A percentile compares a stretch with the other conserved stretches of the same genome.
These are phyloP conservation scores for Acanthoscelides obtectus DNA, from an alignment of 2,888 invertebrate species.

Conservation along the genomic window DNA sequence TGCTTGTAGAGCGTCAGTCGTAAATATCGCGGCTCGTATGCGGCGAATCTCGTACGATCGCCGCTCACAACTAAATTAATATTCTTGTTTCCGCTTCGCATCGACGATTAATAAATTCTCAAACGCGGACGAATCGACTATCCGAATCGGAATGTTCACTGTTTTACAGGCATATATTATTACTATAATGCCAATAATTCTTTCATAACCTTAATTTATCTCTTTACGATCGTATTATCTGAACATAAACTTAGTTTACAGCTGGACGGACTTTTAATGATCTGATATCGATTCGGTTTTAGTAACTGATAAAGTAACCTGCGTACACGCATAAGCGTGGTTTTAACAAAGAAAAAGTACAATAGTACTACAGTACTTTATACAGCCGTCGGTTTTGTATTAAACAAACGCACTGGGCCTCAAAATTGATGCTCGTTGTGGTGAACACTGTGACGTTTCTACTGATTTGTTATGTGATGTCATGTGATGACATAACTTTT, in stretches of 20 bases:
- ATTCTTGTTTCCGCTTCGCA: constrained; percentile 28
- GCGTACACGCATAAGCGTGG: background rate
- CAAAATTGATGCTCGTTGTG: no score
- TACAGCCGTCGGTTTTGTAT: no score
- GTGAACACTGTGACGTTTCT: no score
- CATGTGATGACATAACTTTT: no score
- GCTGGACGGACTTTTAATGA: background rate
- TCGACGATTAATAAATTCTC: constrained; percentile 30
- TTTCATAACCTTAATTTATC: background rate
- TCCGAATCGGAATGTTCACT: constrained; percentile 26
- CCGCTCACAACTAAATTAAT: constrained; percentile 33
- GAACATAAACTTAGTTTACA: background rate
- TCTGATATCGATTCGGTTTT: background rate
- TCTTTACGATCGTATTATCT: background rate
- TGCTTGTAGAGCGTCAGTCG: background rate
- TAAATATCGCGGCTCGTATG: background rate
- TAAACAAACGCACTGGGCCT: no score
- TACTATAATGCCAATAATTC: background rate
- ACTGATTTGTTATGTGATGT: no score
- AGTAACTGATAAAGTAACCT: background rate
- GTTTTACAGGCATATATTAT: background rate
- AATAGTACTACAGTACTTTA: no score
- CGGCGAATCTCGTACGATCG: constrained; percentile 16
- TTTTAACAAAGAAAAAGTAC: background rate
- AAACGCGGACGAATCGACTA: constrained; percentile 20